Evolutionary conservation across 2,113 vertebrate genomes (phyloP).

Genomic region (Rhagologus leucostigma): DNA sequence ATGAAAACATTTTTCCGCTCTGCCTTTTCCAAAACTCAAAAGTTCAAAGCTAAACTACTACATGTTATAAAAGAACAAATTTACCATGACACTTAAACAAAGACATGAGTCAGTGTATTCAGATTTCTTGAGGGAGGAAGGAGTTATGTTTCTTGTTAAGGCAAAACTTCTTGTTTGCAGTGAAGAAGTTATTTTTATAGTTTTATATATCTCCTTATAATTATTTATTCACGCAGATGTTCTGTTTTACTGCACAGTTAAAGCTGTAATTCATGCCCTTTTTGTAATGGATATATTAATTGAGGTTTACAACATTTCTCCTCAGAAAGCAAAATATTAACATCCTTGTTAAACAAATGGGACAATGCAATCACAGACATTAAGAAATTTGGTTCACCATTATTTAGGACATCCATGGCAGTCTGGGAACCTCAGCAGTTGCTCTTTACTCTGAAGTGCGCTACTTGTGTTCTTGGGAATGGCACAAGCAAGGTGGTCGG

Average conservation of each 20-base stretch:
- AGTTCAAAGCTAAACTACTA: constrained; percentile 76
- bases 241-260: not conserved
- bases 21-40: constrained; percentile 69
- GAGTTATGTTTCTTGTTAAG: constrained; percentile 70
- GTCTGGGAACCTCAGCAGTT: not conserved
- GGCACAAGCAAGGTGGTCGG: not conserved
- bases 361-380: not conserved
- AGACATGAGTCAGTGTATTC: constrained; percentile 70
- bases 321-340: constrained; percentile 30
- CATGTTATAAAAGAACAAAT: constrained; percentile 72
- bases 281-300: not conserved
- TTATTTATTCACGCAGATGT: not conserved
- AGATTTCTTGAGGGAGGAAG: constrained; percentile 61
- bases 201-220: constrained; percentile 48
- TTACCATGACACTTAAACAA: constrained; percentile 73
- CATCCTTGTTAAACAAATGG: not conserved
- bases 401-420: not conserved
- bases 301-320: not conserved
- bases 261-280: not conserved
- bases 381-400: not conserved
- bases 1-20: constrained; percentile 73
- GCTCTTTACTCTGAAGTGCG: not conserved
- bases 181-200: constrained; percentile 48
- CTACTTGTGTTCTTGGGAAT: not conserved
- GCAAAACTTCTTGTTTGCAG: constrained; percentile 42